phyloP scores from a whole-genome alignment of 1,140 invertebrate species.

The Stegodyphus mimosarum region DNA sequence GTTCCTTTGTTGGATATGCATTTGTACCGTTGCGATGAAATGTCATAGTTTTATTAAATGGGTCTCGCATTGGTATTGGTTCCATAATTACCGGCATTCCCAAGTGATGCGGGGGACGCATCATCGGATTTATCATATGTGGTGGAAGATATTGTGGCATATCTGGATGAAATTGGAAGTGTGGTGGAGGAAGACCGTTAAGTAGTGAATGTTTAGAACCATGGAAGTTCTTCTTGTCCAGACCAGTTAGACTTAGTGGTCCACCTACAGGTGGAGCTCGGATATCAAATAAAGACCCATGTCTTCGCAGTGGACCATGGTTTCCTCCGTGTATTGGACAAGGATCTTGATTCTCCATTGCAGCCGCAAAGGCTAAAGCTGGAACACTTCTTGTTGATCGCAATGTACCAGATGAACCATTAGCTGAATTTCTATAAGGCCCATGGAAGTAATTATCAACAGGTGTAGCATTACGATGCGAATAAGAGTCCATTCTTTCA shows the following conservation, averaged over 20 bases:
- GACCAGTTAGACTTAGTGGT: slow-evolving; percentile 18
- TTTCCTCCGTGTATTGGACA: slow-evolving; percentile 49
- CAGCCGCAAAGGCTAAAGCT: slow-evolving; percentile 51
- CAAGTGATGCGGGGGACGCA: slow-evolving; percentile 37
- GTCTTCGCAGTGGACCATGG: slow-evolving; percentile 43
- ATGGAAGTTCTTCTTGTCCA: slow-evolving; percentile 53
- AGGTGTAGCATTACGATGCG: slow-evolving; percentile 18
- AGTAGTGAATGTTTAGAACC: slow-evolving; percentile 50
- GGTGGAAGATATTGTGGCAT: slow-evolving; percentile 42
- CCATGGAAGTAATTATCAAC: slow-evolving; percentile 31
- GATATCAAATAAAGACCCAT: slow-evolving; percentile 56
- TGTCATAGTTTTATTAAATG: slow-evolving; percentile 38
- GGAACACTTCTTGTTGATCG: slow-evolving; percentile 62
- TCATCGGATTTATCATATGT: slow-evolving; percentile 48
- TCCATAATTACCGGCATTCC: slow-evolving; percentile 38
- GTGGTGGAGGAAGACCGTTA: slow-evolving; percentile 21
- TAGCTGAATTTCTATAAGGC: slow-evolving; percentile 14
- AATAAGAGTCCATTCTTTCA: slow-evolving; percentile 47
- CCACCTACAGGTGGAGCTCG: slow-evolving; percentile 38
- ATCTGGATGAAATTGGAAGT: slow-evolving; percentile 34
- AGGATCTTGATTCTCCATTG: slow-evolving; percentile 45
- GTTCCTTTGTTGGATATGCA: slow-evolving; percentile 40
- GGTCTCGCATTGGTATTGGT: slow-evolving; percentile 30
- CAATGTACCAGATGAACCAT: slow-evolving; percentile 53
- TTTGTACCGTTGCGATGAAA: slow-evolving; percentile 25